These are phyloP conservation scores for Colletes latitarsis DNA, from an alignment of 1,140 invertebrate genomes.

Conservation along the genomic window DNA sequence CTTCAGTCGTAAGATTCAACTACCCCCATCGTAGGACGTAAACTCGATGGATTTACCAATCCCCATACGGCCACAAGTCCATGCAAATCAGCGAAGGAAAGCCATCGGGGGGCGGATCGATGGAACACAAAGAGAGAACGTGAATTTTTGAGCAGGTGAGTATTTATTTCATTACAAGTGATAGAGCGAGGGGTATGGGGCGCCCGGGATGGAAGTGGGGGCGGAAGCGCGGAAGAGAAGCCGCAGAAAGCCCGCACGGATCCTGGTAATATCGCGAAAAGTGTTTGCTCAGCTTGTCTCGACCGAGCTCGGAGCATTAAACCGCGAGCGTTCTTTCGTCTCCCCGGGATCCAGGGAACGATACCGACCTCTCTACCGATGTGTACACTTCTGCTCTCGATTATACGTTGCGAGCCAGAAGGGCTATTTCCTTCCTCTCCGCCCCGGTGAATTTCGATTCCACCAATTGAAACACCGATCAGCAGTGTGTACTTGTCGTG, in stretches of 20 bases:
- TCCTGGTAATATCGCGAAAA: constrained; percentile 74
- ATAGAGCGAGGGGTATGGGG: background rate
- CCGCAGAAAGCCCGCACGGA: constrained; percentile 57
- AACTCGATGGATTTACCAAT: constrained; percentile 2
- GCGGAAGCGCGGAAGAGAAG: constrained; percentile 39
- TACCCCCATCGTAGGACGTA: background rate
- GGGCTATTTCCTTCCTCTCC: constrained; percentile 46
- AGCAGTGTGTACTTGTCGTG: background rate
- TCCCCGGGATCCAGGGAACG: constrained; percentile 51
- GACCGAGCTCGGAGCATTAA: constrained; percentile 72
- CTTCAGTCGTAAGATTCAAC: too few species aligned
- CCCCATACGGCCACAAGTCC: background rate
- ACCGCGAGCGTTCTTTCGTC: constrained; percentile 71
- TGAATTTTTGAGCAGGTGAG: constrained; percentile 41
- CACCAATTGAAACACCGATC: constrained; percentile 50
- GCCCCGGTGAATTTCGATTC: constrained; percentile 52
- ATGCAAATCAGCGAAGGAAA: background rate
- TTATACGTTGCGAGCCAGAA: constrained; percentile 51
- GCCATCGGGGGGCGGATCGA: constrained; percentile 4
- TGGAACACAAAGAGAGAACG: constrained; percentile 36
- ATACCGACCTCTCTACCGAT: constrained; percentile 41
- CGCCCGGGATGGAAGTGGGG: background rate
- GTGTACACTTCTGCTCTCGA: constrained; percentile 57
- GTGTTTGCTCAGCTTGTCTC: constrained; percentile 76
- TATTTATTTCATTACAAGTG: constrained; percentile 58